Percentiles rank a stretch among this genome's conserved stretches.
These are phyloP conservation scores for Seriola quinqueradiata DNA, from an alignment of 2,113 vertebrate species.

Conservation along the genomic window DNA sequence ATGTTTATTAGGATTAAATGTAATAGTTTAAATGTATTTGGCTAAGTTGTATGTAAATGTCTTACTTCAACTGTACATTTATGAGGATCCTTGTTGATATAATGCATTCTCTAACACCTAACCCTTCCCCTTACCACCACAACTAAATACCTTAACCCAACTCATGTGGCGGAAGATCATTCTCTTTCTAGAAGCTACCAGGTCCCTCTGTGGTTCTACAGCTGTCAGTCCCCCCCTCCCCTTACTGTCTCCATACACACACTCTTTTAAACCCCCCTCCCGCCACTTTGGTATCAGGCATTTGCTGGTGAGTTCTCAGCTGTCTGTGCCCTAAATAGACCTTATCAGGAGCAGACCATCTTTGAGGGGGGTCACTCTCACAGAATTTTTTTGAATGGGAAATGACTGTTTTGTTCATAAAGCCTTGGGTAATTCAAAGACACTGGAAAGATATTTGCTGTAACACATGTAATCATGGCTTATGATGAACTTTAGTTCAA, in stretches of 20 bases:
- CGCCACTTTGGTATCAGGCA: slow-evolving; percentile 66
- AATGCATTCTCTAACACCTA: background rate
- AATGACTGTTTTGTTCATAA: rapidly evolving
- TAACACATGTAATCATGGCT: background rate
- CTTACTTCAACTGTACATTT: no score
- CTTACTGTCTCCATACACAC: slow-evolving; percentile 15
- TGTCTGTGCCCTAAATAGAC: slow-evolving; percentile 86
- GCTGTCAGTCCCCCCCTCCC: slow-evolving; percentile 69
- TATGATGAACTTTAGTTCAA: background rate
- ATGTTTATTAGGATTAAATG: no score
- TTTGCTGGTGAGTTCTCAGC: slow-evolving; percentile 85
- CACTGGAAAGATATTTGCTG: background rate
- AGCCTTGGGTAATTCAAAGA: background rate
- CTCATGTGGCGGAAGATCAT: slow-evolving; percentile 34
- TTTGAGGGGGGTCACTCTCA: slow-evolving; percentile 55
- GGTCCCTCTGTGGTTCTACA: slow-evolving; percentile 69
- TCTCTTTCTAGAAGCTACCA: slow-evolving; percentile 84
- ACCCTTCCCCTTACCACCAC: background rate
- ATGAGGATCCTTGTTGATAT: background rate
- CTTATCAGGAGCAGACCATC: slow-evolving; percentile 78
- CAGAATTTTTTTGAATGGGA: background rate
- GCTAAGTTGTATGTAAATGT: no score
- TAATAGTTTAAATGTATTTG: no score
- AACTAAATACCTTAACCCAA: background rate
- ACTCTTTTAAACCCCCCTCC: slow-evolving; percentile 42